phyloP scores from a whole-genome alignment of 2,113 vertebrate genomes.

The Cyprinus carpio region DNA sequence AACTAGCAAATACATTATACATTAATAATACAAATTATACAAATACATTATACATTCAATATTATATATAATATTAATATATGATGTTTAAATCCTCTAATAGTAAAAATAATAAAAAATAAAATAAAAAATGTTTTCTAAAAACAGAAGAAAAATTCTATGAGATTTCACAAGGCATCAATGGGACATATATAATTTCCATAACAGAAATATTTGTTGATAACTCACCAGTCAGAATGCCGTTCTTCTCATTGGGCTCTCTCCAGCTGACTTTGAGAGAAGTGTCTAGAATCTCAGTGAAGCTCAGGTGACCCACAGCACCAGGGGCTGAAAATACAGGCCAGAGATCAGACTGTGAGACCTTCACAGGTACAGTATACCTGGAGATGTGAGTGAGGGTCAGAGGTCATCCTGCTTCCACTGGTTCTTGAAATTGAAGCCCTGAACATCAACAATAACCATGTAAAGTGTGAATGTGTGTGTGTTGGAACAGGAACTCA shows the following conservation, averaged over 20 bases:
- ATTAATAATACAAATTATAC: too few species aligned
- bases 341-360: not conserved
- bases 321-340: slow-evolving; percentile 81
- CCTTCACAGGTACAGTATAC: not conserved
- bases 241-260: slow-evolving; percentile 92
- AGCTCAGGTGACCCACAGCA: slow-evolving; percentile 92
- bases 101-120: too few species aligned
- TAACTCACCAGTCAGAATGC: slow-evolving; percentile 85
- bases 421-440: not conserved
- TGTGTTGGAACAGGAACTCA: slow-evolving; percentile 63
- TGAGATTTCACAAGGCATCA: not conserved
- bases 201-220: not conserved
- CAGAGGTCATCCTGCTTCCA: not conserved
- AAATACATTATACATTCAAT: too few species aligned
- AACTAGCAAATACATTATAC: too few species aligned
- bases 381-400: not conserved
- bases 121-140: too few species aligned
- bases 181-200: not conserved
- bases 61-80: too few species aligned
- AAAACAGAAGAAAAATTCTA: too few species aligned
- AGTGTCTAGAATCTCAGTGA: slow-evolving; percentile 94
- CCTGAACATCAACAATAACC: not conserved
- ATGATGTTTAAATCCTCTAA: too few species aligned
- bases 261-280: slow-evolving; percentile 98
- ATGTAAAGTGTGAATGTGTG: not conserved